Base-by-base conservation (phyloP, 2,797 vertebrate genomes). In the Neostethus bicornis region DNA sequence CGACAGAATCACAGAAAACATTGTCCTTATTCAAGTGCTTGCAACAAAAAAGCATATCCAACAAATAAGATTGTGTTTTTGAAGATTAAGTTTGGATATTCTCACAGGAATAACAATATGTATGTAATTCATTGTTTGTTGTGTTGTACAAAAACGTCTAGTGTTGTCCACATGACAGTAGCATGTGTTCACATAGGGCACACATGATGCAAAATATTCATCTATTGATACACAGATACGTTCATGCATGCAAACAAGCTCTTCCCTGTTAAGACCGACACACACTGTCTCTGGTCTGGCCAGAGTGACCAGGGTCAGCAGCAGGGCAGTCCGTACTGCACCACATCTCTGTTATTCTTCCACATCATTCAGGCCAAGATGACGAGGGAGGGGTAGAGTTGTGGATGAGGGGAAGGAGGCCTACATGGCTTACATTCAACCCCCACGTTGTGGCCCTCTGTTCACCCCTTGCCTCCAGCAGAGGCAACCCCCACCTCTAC, bases 261-360 rank as follows among this genome's bases (percentile, higher is more conserved):
- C 4, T 13, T 14, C 5, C 31, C 31, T 32, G 31, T 12, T 58
- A 23, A 43, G 19, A 63, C 38, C 57, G 26, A 60, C 32, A 60
- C 19, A 61, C 25, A 38, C 20, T 3, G 45, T 81, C 53, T 72
- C 55, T 73, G 69, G 83, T 61, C 80, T 78, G 88, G 80, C 66
- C 86, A 79, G 75, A 82, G 79, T 63, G 44, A 80, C 39, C 55
- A 73, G 87, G 87, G 87, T 90, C 87, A 90, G 70, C 46, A 24
- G 70, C 74, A 57, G 87, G 85, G 71, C 87, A 87, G 77, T 70
- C 77, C 83, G 84, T 87, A 83, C 80, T 10, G 32, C 85, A 81
- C 75, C 71, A 83, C 79, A 80, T 88, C 85, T 85, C 82, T 89
- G 81, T 86, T 89, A 87, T 87, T 88, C 87, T 85, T 88, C 84